Conservation (phyloP, 2,797 vertebrate species). For the Spheniscus humboldti region DNA sequence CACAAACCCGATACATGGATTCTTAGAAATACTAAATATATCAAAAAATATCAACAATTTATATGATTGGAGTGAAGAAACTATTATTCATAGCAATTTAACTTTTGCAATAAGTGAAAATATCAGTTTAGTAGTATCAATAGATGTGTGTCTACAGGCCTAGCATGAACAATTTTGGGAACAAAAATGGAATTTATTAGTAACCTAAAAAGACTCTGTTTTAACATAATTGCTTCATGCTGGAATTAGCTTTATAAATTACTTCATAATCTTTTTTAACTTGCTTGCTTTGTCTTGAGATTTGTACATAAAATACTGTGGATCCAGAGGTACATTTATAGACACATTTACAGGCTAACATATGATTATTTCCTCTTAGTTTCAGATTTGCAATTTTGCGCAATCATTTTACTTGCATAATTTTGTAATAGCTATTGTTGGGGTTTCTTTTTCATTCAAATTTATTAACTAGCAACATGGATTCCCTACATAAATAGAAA, state of each 20-base stretch:
- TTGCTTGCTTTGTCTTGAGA: neutral
- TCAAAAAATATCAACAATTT: neutral
- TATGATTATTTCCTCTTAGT: neutral
- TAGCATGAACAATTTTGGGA: neutral
- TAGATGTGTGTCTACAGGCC: neutral
- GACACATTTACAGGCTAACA: neutral
- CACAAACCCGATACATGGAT: neutral
- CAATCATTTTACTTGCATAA: neutral
- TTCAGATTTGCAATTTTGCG: neutral
- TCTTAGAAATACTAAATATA: neutral
- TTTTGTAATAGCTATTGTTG: neutral
- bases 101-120: neutral
- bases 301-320: neutral
- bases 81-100: neutral
- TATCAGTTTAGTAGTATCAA: neutral
- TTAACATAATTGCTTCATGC: neutral
- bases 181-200: neutral
- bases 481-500: neutral
- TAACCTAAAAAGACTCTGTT: neutral
- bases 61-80: neutral
- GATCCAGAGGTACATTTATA: neutral
- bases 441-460: neutral
- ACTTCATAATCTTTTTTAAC: neutral
- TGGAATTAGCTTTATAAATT: neutral
- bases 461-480: neutral